Base-by-base conservation (phyloP, 1,140 invertebrate genomes). In the Lasaia peninsularis region DNA sequence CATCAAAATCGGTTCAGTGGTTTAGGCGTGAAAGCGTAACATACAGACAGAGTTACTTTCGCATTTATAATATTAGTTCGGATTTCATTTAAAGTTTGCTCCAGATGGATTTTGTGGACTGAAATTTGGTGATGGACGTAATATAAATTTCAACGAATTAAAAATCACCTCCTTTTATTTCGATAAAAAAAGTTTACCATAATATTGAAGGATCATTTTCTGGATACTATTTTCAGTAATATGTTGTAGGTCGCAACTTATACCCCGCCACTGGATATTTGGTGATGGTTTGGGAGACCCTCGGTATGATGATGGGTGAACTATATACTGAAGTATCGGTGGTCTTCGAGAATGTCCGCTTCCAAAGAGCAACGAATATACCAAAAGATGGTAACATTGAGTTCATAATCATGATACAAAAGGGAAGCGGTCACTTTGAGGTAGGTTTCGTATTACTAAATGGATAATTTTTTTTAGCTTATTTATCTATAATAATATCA, bases 251-350 rank as follows among this genome's bases (percentile, higher is more conserved):
- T 1, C 92, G 97, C 68, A 94, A 96, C 63, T 76, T 98, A 0
- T 94, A 96, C 61, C 98, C 98, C 2, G 97, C 97, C 0, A 98
- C 97, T 8, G 96, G 96, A 20, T 99, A 95, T 74, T 71, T 96
- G 56, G 84, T 93, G 4, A 85, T 98, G 11, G 95, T 95, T 0
- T 98, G 97, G 98, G 95, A 96, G 80, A 95, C 96, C 1, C 75
- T 98, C 16, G 95, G 94, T 12, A 92, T 95, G 80, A 92, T 96
- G 89, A 91, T 92, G 70, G 94, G 94, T 51, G 89, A 93, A 52
- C 76, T 90, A 0, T 94, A 91, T 69, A 93, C 94, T 34, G 93
- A 96, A 70, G 88, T 96, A 6, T 92, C 95, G 0, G 93, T 98
- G 0, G 91, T 95, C 0, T 97, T 98, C 78, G 95, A 98, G 77